These are phyloP conservation scores for Lordiphosa clarofinis DNA, from an alignment of 1,140 invertebrate species.

Conservation along the genomic window DNA sequence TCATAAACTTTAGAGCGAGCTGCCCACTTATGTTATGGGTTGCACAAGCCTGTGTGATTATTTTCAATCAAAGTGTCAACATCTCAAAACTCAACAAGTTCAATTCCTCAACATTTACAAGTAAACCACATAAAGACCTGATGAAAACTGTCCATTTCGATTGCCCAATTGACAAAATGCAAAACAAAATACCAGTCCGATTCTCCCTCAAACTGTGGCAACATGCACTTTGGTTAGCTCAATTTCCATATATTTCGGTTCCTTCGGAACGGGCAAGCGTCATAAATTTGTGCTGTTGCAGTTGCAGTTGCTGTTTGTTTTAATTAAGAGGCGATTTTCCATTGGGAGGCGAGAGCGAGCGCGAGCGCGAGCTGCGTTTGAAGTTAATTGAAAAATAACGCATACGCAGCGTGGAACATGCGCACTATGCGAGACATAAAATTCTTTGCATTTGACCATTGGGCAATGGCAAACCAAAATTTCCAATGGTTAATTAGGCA, in stretches of 20 bases:
- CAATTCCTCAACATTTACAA: slow-evolving; percentile 3
- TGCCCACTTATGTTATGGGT: no score
- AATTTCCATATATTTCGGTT: slow-evolving; percentile 51
- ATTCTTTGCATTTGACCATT: slow-evolving; percentile 42
- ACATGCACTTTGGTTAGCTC: background rate
- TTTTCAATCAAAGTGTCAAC: slow-evolving; percentile 1
- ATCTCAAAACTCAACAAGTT: slow-evolving; percentile 15
- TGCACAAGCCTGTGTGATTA: no score
- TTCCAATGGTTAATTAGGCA: slow-evolving; percentile 55
- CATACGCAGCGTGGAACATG: slow-evolving; percentile 53
- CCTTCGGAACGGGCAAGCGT: slow-evolving; percentile 47
- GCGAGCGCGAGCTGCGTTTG: background rate
- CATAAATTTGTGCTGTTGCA: slow-evolving; percentile 32
- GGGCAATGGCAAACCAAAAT: slow-evolving; percentile 38
- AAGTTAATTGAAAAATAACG: slow-evolving; percentile 38
- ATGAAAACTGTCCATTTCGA: slow-evolving; percentile 4
- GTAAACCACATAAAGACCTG: background rate
- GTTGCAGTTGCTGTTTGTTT: slow-evolving; percentile 14
- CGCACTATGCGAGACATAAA: slow-evolving; percentile 28
- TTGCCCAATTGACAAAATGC: slow-evolving; percentile 3
- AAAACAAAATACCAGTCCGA: background rate
- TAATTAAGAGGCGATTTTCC: no score
- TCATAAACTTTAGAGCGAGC: no score
- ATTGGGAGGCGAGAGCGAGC: no score
- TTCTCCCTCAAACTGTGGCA: no score